Evolutionary conservation across 2,113 vertebrate species (phyloP).

Genomic region (Engystomops pustulosus): DNA sequence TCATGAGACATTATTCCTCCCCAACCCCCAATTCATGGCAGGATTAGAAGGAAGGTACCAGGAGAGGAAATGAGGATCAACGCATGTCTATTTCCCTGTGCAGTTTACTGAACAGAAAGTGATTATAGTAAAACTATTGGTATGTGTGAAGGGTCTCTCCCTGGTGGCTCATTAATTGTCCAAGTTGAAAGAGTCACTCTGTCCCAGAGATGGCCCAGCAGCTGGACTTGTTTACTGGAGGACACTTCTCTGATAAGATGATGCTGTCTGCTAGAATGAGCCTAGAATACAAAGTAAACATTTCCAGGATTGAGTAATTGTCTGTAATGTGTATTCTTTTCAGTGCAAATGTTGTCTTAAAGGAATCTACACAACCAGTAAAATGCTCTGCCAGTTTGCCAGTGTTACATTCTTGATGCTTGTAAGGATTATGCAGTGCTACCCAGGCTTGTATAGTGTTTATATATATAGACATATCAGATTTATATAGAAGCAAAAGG

Average conservation of each 20-base stretch:
- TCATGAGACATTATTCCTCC: too few species aligned
- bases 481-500: background rate
- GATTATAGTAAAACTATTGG: conserved; percentile 42
- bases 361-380: conserved; percentile 2
- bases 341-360: conserved; percentile 16
- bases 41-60: conserved; percentile 9
- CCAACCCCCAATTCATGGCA: background rate
- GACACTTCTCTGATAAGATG: conserved; percentile 67
- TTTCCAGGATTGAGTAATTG: conserved; percentile 67
- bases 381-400: background rate
- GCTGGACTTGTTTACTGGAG: conserved; percentile 63
- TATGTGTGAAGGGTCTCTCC: conserved; percentile 59
- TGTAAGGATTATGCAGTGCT: background rate
- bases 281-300: conserved; percentile 71
- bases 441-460: background rate
- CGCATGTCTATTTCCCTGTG: conserved; percentile 35
- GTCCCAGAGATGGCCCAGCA: conserved; percentile 56
- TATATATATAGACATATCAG: background rate
- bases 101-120: conserved; percentile 62
- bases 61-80: conserved; percentile 36
- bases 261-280: conserved; percentile 64
- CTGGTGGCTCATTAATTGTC: conserved; percentile 53
- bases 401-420: background rate
- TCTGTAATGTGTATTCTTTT: conserved; percentile 62
- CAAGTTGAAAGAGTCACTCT: conserved; percentile 62